Evolutionary conservation across 1,140 invertebrate species (phyloP).

Genomic region (Drosophila bocki): DNA sequence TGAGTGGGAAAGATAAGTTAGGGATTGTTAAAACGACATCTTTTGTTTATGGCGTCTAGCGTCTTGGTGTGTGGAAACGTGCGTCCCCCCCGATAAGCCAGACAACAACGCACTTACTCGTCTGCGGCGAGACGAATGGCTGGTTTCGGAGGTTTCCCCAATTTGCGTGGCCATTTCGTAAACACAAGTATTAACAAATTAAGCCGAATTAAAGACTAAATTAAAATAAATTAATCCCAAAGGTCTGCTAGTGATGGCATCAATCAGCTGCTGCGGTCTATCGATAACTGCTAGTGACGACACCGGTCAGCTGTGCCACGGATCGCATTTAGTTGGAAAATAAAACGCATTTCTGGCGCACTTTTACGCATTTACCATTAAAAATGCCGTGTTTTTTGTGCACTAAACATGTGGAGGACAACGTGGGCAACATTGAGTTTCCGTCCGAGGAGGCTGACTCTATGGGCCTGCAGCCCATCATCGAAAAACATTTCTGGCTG

Average conservation of each 20-base stretch:
- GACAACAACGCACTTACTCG: conserved; percentile 17
- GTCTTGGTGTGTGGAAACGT: conserved; percentile 10
- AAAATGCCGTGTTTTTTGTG: conserved; percentile 59
- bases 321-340: not conserved
- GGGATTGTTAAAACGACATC: conserved; percentile 10
- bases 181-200: conserved; percentile 51
- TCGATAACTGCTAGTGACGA: conserved; percentile 16
- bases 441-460: conserved; percentile 48
- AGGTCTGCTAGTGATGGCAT: conserved; percentile 27
- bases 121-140: conserved; percentile 18
- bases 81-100: conserved; percentile 16
- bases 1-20: conserved; percentile 21
- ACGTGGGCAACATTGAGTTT: conserved; percentile 52
- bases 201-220: conserved; percentile 61
- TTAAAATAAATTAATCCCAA: conserved; percentile 57
- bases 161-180: conserved; percentile 31
- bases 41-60: conserved; percentile 35
- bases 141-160: conserved; percentile 14
- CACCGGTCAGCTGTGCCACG: conserved; percentile 16
- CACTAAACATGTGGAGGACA: conserved; percentile 30
- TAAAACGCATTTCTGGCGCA: conserved; percentile 17
- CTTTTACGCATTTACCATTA: not conserved
- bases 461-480: conserved; percentile 48
- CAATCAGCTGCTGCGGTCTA: conserved; percentile 17
- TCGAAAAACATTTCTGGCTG: conserved; percentile 71